Percentiles rank a stretch among this genome's conserved stretches.
These are phyloP conservation scores for Clusia tigrina DNA, from an alignment of 2,888 invertebrate species.

Conservation along the genomic window DNA sequence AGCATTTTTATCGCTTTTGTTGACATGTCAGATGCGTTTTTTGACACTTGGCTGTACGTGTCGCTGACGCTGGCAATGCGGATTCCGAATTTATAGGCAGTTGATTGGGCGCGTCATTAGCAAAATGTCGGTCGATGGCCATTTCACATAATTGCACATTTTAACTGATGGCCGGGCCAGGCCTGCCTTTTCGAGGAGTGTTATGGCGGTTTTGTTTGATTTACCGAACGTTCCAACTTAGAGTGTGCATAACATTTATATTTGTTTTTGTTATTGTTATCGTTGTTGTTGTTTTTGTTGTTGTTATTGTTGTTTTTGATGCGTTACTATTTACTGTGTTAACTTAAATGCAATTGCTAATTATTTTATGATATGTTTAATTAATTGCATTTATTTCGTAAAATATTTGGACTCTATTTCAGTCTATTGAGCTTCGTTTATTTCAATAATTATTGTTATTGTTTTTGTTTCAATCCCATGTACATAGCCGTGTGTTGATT, in stretches of 20 bases:
- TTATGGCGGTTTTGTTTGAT: no score
- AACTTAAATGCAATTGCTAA: slow-evolving; percentile 58
- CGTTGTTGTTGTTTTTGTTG: slow-evolving; percentile 11
- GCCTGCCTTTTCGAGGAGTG: no score
- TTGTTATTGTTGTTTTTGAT: no score
- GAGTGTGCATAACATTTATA: not conserved
- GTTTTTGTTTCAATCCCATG: slow-evolving; percentile 41
- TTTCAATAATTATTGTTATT: slow-evolving; percentile 24
- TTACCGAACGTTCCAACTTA: not conserved
- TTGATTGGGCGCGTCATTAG: not conserved
- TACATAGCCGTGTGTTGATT: slow-evolving; percentile 20
- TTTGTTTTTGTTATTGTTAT: slow-evolving; percentile 10
- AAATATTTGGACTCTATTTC: slow-evolving; percentile 63
- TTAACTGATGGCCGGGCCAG: no score
- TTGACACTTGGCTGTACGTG: not conserved
- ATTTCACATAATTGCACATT: not conserved
- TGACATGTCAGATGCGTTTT: not conserved
- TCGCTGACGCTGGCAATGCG: not conserved
- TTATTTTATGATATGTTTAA: slow-evolving; percentile 61
- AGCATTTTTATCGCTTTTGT: not conserved
- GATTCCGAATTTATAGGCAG: not conserved
- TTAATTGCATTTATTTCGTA: slow-evolving; percentile 61
- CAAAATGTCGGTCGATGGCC: not conserved
- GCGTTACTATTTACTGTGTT: slow-evolving; percentile 25
- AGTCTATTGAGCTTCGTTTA: slow-evolving; percentile 58